Base-by-base conservation (phyloP, 2,888 invertebrate species). In the Campoletis raptor region DNA sequence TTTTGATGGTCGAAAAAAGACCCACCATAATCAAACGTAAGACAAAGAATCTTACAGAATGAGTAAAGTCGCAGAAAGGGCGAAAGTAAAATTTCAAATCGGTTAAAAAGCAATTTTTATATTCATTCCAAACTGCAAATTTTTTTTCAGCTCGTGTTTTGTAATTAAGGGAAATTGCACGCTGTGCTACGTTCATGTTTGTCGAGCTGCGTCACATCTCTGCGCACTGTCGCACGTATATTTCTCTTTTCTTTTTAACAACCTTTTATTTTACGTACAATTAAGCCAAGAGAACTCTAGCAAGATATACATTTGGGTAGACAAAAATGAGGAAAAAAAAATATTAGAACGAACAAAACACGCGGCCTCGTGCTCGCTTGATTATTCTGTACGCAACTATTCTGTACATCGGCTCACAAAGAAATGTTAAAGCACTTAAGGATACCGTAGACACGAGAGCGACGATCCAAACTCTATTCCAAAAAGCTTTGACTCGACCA, bases 201-300 rank as follows among this genome's bases (percentile, higher is more conserved):
- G 52, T 36, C 45, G 57, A 57, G 69, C 52, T 79, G 12, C 40
- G 57, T 40, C 48, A 21, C 36, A 77, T 36, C 37, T 70, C 40
- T 72, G 64, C 76, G 18, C 52, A 36, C 37, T 77, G 52, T 72
- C 30, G 61, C 70, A 76, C 80, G 74, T 80, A 84, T 52, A 24
- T n/a, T 73, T 48, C 64, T 18, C 21, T 81, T 72, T 37, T 36
- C 30, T 42, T 37, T 72, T 15, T 40, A 40, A 48, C 40, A 64
- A 24, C 45, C 24, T 57, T 83, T 52, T 40, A 36, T 10, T 57
- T 72, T 66, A 37, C 66, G 66, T 21, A 52, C 66, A 15, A 42
- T 42, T 54, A 30, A 70, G n/a, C 76, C 40, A 9, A 70, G 52
- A 30, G 70, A 70, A 24, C 52, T 36, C 15, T 5, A 30, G 40